A percentile compares a stretch with the other conserved stretches of the same genome.
Conservation (phyloP, 2,888 invertebrate genomes). For the Sinohyriopsis cumingii region DNA sequence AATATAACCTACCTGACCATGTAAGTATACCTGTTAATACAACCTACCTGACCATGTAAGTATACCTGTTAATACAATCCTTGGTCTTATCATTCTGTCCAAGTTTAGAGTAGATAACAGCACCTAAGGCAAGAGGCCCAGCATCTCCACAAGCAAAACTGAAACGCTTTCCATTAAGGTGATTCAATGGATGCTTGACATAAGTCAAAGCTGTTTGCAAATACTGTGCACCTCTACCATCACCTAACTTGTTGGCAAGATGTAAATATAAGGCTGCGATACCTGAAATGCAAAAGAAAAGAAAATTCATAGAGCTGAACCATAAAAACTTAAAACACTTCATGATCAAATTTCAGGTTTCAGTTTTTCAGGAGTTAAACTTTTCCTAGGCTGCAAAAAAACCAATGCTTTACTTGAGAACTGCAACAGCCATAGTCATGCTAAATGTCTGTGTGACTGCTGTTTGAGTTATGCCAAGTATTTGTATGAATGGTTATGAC, state of each 20-base stretch:
- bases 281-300: slow-evolving; percentile 67
- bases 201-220: slow-evolving; percentile 71
- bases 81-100: slow-evolving; percentile 75
- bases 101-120: slow-evolving; percentile 77
- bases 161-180: slow-evolving; percentile 74
- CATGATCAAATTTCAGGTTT: no score
- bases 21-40: background rate
- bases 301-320: background rate
- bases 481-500: no score
- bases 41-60: background rate
- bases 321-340: no score
- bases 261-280: slow-evolving; percentile 80
- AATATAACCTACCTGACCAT: background rate
- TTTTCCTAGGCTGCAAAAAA: no score
- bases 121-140: slow-evolving; percentile 79
- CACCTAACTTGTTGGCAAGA: slow-evolving; percentile 60
- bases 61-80: slow-evolving; percentile 56
- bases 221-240: slow-evolving; percentile 33
- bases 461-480: no score
- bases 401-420: no score
- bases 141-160: slow-evolving; percentile 82
- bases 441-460: no score
- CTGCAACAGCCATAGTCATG: no score
- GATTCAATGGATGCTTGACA: slow-evolving; percentile 60
- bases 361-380: no score